Base-by-base conservation (phyloP, 2,888 invertebrate genomes). In the Reticulitermes lucifugus region DNA sequence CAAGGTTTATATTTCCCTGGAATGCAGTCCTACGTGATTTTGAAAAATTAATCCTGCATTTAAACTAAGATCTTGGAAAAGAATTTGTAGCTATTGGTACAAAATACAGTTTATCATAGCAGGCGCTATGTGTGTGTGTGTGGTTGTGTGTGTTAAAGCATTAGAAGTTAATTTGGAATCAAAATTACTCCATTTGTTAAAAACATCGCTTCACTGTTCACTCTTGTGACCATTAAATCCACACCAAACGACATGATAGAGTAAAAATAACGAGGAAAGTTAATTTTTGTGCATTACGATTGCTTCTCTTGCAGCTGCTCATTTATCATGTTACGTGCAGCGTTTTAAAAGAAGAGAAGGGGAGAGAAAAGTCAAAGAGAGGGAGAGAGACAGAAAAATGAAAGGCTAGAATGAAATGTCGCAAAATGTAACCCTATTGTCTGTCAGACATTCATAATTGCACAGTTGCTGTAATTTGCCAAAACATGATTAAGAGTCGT, bases 361-460 rank as follows among this genome's bases (percentile, higher is more conserved):
- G 46, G 46, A 21, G 43, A 43, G 12, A n/a, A 65, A 65, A 77
- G 46, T 77, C 60, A 65, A 70, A 65, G 81, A n/a, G 35, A 35
- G 35, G 35, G 35, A 35, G 35, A 35, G 35, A 35, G 35, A 35
- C 35, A 60, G 59, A 81, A 70, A 81, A 81, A 81, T 81, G 70
- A 46, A 81, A 70, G n/a, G 70, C 70, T 77, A 70, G 70, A 81
- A 81, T 81, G 81, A 81, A 81, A 81, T 81, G 81, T 81, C 81
- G 81, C 81, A 81, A 81, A 81, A 81, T 81, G 81, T 81, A 70
- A 81, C 81, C 65, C 65, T 70, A 81, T 81, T 81, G 81, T 81
- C 65, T 81, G 81, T 81, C 81, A 70, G 81, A 46, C 81, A 81
- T 81, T 81, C 81, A 81, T 81, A 81, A 81, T 81, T 81, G 70